Conservation (phyloP, 2,888 invertebrate genomes). For the Epiblema foenella region DNA sequence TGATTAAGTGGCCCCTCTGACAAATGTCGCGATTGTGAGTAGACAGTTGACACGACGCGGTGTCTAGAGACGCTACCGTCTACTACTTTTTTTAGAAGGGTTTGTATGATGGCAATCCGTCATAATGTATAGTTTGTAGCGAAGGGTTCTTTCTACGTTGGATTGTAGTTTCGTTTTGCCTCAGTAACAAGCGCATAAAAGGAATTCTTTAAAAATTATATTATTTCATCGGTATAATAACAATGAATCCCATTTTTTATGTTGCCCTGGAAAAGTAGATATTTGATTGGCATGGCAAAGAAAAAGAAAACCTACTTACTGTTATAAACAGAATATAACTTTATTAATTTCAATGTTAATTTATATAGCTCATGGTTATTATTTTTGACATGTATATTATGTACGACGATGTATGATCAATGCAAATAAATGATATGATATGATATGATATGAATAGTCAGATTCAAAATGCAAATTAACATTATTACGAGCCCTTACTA, state of each 20-base stretch:
- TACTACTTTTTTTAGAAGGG: conserved; percentile 25
- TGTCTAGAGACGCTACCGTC: conserved; percentile 36
- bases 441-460: too few species aligned
- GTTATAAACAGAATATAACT: too few species aligned
- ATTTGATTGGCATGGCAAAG: too few species aligned
- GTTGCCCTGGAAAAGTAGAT: too few species aligned
- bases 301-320: too few species aligned
- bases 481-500: not conserved
- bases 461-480: not conserved
- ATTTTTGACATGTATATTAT: too few species aligned
- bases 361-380: too few species aligned
- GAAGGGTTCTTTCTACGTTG: not conserved
- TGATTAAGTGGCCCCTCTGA: conserved; percentile 47
- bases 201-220: not conserved
- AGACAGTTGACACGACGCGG: conserved; percentile 18
- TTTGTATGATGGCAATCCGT: conserved; percentile 26
- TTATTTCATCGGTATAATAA: not conserved
- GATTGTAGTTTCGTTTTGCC: not conserved
- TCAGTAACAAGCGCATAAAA: not conserved
- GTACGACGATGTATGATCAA: too few species aligned
- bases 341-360: too few species aligned
- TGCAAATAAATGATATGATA: too few species aligned
- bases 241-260: not conserved
- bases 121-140: not conserved
- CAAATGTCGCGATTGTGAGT: conserved; percentile 28